Base-by-base conservation (phyloP, 2,113 vertebrate species). In the Connochaetes taurinus region DNA sequence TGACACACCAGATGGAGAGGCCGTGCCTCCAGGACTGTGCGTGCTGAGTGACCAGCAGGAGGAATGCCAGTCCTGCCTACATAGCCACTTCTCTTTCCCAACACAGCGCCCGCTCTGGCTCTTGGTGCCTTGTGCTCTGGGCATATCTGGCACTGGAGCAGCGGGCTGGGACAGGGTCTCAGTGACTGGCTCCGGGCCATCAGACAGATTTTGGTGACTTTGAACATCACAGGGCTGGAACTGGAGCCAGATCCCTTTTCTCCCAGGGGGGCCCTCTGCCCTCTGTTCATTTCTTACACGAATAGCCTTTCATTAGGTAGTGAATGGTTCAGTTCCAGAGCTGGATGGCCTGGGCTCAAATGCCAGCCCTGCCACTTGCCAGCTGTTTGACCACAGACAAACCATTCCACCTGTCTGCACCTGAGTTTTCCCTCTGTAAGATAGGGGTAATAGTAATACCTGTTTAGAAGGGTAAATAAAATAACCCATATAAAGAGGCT, bases 61-160 rank as follows among this genome's bases (percentile, higher is more conserved):
- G 76, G 93, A 71, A 36, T 3, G 60, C 74, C 13, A 14, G 12
- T 21, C 7, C 36, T 50, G 31, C 62, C 40, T 17, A 12, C 50
- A 45, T 0, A 52, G 47, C 57, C 58, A 11, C 36, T 84, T 90
- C 25, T 93, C 88, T 67, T 55, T 81, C 33, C 27, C 15, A 36
- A 0, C 3, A 3, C 53, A 47, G 45, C 6, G 71, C 5, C 47
- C 0, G 2, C 86, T 33, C 83, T 81, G 15, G 7, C 57, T 47
- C 36, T 13, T 3, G 21, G 53, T 5, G 31, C 16, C 43, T 64
- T 25, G 21, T 57, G 12, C 11, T 43, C 29, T 23, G 17, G 67
- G 29, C 27, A 9, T 0, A 4, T 1, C 21, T 14, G 60, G 36
- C 11, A 6, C 33, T 7, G 8, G 71, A 43, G 12, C 4, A 5